Evolutionary conservation across 2,113 vertebrate species (phyloP).

Genomic region (Alethe diademata): DNA sequence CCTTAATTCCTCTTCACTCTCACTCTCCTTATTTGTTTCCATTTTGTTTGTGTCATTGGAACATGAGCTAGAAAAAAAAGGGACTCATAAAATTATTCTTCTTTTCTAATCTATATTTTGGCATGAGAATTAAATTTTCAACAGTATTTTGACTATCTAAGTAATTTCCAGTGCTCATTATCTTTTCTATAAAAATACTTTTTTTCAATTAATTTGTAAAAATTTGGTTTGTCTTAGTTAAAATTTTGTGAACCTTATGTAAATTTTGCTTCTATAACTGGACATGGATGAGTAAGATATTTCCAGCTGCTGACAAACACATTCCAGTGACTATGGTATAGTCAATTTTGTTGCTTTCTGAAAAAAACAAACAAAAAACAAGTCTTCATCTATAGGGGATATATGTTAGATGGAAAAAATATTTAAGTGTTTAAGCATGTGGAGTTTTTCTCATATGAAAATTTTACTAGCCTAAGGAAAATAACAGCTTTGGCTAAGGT

Average conservation of each 20-base stretch:
- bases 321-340: not conserved
- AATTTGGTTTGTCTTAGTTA: not conserved
- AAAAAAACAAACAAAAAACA: not conserved
- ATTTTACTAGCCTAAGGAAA: not conserved
- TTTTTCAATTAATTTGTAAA: not conserved
- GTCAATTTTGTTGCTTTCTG: not conserved
- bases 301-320: not conserved
- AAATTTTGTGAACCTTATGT: not conserved
- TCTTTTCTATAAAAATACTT: not conserved
- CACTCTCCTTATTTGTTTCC: not conserved
- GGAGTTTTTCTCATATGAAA: not conserved
- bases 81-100: not conserved
- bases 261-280: not conserved
- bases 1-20: not conserved
- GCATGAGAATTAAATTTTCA: not conserved
- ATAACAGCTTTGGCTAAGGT: not conserved
- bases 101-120: not conserved
- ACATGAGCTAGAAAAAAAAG: not conserved
- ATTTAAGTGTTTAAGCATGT: not conserved
- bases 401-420: not conserved
- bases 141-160: not conserved
- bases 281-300: not conserved
- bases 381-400: accelerated
- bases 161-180: not conserved
- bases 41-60: not conserved